Conservation (phyloP, 2,113 vertebrate species). For the Gobius niger region DNA sequence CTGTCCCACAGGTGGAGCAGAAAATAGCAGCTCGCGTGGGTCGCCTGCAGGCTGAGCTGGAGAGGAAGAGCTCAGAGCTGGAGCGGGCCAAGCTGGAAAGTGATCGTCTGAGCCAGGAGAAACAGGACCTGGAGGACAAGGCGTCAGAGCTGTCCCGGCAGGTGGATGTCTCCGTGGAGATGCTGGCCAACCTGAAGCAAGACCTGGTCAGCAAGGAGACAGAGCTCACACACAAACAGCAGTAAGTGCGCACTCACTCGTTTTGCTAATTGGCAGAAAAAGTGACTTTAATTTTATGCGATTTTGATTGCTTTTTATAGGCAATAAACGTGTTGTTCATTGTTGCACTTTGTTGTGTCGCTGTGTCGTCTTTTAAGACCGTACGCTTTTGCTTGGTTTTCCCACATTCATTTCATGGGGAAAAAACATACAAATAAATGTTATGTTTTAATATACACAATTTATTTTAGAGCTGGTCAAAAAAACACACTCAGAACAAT, state of each 20-base stretch:
- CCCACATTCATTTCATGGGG: constrained; percentile 4
- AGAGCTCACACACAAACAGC: constrained; percentile 93
- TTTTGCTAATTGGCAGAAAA: neutral
- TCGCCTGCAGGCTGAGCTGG: constrained; percentile 92
- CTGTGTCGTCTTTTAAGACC: constrained; percentile 11
- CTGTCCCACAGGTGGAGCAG: constrained; percentile 84
- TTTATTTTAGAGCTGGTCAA: no score
- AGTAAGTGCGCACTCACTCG: constrained; percentile 78
- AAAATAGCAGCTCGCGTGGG: constrained; percentile 95
- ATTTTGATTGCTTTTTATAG: neutral
- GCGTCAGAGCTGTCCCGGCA: constrained; percentile 93
- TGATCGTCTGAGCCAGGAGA: constrained; percentile 87
- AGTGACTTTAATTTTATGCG: neutral
- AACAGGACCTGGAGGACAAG: constrained; percentile 94
- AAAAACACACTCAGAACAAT: no score
- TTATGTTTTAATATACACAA: no score
- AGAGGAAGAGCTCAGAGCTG: constrained; percentile 92
- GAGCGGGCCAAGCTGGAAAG: constrained; percentile 95
- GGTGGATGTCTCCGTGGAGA: constrained; percentile 97
- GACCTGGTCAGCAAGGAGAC: constrained; percentile 97
- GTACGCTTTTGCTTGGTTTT: constrained; percentile 2
- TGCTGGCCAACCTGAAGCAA: constrained; percentile 96
- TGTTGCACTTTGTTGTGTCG: neutral
- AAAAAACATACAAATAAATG: no score
- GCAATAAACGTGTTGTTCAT: neutral